Base-by-base conservation (phyloP, 2,113 vertebrate genomes). In the Cromileptes altivelis region DNA sequence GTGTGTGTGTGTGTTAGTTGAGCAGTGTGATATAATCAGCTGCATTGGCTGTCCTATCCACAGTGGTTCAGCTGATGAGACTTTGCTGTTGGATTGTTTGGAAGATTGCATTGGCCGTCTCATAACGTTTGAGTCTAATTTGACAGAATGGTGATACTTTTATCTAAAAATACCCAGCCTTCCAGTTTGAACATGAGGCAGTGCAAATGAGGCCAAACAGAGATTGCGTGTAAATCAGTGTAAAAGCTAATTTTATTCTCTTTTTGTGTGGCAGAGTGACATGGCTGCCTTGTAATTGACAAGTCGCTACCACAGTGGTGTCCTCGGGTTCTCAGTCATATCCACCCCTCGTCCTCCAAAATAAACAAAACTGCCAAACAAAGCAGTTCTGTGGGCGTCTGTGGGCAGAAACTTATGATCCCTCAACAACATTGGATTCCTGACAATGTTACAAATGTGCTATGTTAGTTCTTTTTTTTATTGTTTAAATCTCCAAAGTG, bases 141-240 rank as follows among this genome's bases (percentile, higher is more conserved):
- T 89, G 85, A 84, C 65, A 84, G 75, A 82, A 85, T 75, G 84
- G 75, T 77, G 77, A 50, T 76, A 61, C 67, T 57, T 65, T 50
- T n/a, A n/a, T 78, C 57, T 81, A 78, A 80, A 88, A 85, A 89
- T 82, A 85, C 18, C 37, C 57, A 21, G 61, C 37, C 61, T 67
- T 70, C 5, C 61, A 67, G 6, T 64, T 37, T 78, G 56, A 78
- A 75, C 23, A 72, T 25, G n/a, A 85, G 15, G 4, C 40, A 61
- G 23, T 55, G 30, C 21, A 50, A 73, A 62, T 21, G 25, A 27
- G 53, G 47, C 40, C 58, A 77, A 58, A 47, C 47, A 7, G 19
- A 70, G 42, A 67, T 25, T 56, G 52, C 0, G 3, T 19, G 25
- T 55, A 18, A 47, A 72, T 61, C 45, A 47, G 7, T 56, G 64